A percentile compares a stretch with the other conserved stretches of the same genome.
Evolutionary conservation across 1,140 invertebrate species (phyloP).

Genomic region (Agrypnia vestita): DNA sequence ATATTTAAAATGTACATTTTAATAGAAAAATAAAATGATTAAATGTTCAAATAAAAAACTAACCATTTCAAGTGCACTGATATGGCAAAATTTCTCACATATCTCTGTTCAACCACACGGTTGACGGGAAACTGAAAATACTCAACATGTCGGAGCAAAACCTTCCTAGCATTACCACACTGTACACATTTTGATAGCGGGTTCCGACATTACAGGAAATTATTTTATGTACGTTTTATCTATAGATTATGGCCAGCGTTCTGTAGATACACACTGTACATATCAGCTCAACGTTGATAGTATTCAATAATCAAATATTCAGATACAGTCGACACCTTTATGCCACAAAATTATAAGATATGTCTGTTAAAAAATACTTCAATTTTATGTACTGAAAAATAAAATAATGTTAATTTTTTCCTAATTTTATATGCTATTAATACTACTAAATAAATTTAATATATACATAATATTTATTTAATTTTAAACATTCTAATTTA

Average conservation of each 20-base stretch:
- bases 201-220: constrained; percentile 22
- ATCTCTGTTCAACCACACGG: neutral
- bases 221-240: constrained; percentile 31
- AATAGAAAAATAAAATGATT: too few species aligned
- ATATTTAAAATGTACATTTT: too few species aligned
- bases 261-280: neutral
- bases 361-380: neutral
- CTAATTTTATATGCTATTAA: neutral
- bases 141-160: constrained; percentile 58
- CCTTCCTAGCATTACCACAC: constrained; percentile 59
- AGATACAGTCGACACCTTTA: constrained; percentile 30
- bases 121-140: constrained; percentile 38
- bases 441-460: too few species aligned
- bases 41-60: neutral
- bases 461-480: too few species aligned
- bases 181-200: constrained; percentile 49
- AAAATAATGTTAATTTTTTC: too few species aligned
- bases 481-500: too few species aligned
- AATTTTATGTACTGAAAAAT: neutral
- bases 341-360: constrained; percentile 20
- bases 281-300: constrained; percentile 28
- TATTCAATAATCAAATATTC: constrained; percentile 24
- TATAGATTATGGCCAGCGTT: constrained; percentile 27
- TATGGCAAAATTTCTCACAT: neutral
- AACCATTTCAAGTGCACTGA: neutral